Base-by-base conservation (phyloP, 2,113 vertebrate genomes). In the Lophura nycthemera region DNA sequence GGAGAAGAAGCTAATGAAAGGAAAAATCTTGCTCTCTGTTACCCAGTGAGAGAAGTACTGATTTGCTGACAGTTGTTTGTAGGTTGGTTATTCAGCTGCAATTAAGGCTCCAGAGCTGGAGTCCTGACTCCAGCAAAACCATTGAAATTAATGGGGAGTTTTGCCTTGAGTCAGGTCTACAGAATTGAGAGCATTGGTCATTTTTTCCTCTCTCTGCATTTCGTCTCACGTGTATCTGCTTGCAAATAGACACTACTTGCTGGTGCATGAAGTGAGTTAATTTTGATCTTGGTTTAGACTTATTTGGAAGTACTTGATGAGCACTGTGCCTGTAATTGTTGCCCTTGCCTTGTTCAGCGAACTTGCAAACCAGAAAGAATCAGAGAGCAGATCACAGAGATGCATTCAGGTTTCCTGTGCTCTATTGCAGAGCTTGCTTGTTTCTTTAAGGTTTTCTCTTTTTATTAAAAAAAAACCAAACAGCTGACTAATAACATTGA, bases 251-350 rank as follows among this genome's bases (percentile, higher is more conserved):
- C 42, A 67, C 20, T 24, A 56, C 24, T 93, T 60, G 34, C 34
- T 34, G 42, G 38, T 89, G 90, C 89, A 64, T 85, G 42, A 87
- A 93, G 42, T 15, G 42, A 84, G 57, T 89, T 95, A 50, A 83
- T 91, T 96, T 91, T 76, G 34, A 56, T 89, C 52, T 89, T 65
- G 84, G 61, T 66, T 85, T 63, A 34, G 30, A 11, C 7, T 89
- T 43, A 30, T 40, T 83, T 92, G 42, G 71, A 95, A 70, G 59
- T 61, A 6, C 42, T 79, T 36, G 25, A 20, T 60, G 83, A 86
- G 32, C 12, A 14, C 17, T 50, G 14, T 40, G 38, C 75, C 63
- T 73, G 32, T 34, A 17, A 36, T 66, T 73, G 27, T 84, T 92
- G 72, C 88, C 80, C 92, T 73, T 92, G 36, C 64, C 16, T 71